phyloP scores from a whole-genome alignment of 2,888 invertebrate genomes.

The Ptilodon capucinus region DNA sequence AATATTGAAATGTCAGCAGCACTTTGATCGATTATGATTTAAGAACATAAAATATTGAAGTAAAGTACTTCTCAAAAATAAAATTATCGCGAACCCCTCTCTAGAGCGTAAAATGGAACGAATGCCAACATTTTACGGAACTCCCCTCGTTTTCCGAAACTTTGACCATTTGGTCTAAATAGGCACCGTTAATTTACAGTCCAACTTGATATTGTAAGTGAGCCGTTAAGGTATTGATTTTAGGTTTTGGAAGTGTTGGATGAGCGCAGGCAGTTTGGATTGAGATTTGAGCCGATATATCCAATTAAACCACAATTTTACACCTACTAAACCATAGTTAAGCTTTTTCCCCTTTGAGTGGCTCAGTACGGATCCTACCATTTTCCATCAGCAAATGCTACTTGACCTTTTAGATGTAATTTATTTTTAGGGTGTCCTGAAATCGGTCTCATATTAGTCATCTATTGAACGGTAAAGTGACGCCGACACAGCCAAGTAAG shows the following conservation, averaged over 20 bases:
- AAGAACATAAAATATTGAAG: background rate
- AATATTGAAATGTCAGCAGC: no score
- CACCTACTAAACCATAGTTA: no score
- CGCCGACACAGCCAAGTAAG: no score
- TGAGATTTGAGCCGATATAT: background rate
- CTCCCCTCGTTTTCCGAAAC: background rate
- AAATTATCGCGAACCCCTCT: background rate
- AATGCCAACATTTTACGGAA: slow-evolving; percentile 1
- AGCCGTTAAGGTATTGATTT: background rate
- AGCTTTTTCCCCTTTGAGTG: no score
- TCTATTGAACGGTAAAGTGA: no score
- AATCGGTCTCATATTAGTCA: no score
- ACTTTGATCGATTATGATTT: no score
- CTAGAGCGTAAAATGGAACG: background rate
- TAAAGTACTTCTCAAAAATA: background rate
- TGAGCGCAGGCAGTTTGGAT: background rate
- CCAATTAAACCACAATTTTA: background rate
- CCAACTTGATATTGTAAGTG: slow-evolving; percentile 2
- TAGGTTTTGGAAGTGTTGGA: background rate
- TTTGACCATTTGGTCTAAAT: slow-evolving; percentile 1
- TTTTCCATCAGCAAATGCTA: no score
- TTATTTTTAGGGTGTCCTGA: no score
- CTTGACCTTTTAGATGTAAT: no score
- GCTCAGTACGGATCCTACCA: no score
- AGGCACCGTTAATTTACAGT: slow-evolving; percentile 2